Percentiles rank a stretch among this genome's conserved stretches.
These are phyloP conservation scores for Limanda limanda DNA, from an alignment of 2,113 vertebrate species.

Conservation along the genomic window DNA sequence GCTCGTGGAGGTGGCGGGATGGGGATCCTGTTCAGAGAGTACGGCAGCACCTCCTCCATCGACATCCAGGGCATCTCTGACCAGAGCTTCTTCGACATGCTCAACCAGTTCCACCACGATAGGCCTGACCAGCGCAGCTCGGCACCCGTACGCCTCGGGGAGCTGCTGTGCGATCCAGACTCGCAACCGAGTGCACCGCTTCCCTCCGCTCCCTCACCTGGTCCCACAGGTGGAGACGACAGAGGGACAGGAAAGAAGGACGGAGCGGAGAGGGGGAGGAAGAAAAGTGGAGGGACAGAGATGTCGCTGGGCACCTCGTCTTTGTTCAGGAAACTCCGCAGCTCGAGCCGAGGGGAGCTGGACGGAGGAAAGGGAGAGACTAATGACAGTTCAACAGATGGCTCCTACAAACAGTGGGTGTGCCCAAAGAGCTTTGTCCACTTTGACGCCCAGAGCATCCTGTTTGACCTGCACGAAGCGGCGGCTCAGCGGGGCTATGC, in stretches of 20 bases:
- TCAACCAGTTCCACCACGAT: conserved; percentile 88
- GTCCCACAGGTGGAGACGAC: conserved; percentile 59
- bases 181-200: conserved; percentile 25
- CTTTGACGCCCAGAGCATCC: conserved; percentile 91
- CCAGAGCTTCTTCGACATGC: conserved; percentile 92
- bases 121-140: conserved; percentile 77
- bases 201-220: conserved; percentile 47
- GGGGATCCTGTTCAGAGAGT: conserved; percentile 87
- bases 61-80: conserved; percentile 89
- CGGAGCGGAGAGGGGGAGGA: conserved; percentile 82
- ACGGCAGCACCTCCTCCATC: conserved; percentile 96
- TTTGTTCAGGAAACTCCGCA: conserved; percentile 90
- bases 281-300: conserved; percentile 85
- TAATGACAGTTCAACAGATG: conserved; percentile 34
- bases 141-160: conserved; percentile 64
- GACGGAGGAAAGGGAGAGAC: conserved; percentile 71
- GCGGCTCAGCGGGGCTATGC: conserved; percentile 76
- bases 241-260: conserved; percentile 49
- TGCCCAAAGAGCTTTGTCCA: conserved; percentile 92
- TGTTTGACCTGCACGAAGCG: conserved; percentile 89
- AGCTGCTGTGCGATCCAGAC: conserved; percentile 72
- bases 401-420: conserved; percentile 80
- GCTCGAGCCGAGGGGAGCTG: conserved; percentile 77
- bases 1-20: conserved; percentile 62
- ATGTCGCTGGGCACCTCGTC: conserved; percentile 82